phyloP scores from a whole-genome alignment of 2,888 invertebrate genomes.

The Synanthedon tipuliformis region DNA sequence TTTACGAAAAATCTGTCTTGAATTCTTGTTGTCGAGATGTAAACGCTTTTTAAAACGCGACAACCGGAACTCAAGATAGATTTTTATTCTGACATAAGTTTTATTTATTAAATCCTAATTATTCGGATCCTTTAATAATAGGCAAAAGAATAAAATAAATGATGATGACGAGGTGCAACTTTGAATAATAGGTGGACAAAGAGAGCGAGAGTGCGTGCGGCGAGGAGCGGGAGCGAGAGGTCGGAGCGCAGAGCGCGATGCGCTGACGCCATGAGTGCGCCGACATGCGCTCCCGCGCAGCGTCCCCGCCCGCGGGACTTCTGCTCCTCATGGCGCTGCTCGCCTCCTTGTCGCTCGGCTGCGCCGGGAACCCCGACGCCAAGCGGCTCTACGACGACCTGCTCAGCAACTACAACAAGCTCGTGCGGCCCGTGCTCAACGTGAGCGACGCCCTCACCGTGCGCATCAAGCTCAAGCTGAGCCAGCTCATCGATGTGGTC shows the following conservation, averaged over 20 bases:
- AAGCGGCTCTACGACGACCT: conserved; percentile 96
- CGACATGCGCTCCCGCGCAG: conserved; percentile 53
- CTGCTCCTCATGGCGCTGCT: conserved; percentile 44
- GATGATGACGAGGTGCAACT: no score
- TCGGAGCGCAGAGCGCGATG: conserved; percentile 16
- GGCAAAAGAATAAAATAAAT: no score
- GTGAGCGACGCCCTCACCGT: conserved; percentile 94
- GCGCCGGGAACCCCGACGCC: conserved; percentile 93
- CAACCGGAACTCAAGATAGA: no score
- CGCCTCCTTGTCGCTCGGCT: conserved; percentile 60
- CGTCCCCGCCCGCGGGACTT: conserved; percentile 39
- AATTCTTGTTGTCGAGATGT: no score
- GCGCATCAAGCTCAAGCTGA: conserved; percentile 94
- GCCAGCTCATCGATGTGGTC: conserved; percentile 97
- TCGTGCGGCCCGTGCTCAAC: conserved; percentile 95
- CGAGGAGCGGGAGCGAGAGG: conserved; percentile 25
- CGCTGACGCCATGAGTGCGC: conserved; percentile 49
- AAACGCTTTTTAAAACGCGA: no score
- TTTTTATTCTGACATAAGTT: no score
- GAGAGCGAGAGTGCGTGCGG: conserved; percentile 13
- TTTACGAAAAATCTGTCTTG: no score
- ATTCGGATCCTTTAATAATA: no score
- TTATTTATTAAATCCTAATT: no score
- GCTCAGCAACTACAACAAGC: conserved; percentile 95
- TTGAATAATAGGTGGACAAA: not conserved